Conservation (phyloP, 1,140 invertebrate species). For the Drosophila parvula region DNA sequence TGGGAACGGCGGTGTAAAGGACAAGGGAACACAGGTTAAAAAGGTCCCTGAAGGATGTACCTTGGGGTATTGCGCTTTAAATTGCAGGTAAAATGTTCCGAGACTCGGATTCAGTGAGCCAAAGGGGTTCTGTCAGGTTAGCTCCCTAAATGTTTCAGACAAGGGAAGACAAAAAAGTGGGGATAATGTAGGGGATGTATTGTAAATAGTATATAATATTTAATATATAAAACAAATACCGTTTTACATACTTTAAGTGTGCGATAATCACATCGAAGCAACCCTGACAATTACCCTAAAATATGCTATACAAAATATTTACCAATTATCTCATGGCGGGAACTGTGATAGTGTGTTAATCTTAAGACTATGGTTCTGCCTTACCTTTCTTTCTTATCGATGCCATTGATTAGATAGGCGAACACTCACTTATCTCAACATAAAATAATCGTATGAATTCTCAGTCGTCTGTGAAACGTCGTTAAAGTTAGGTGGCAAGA, state of each 20-base stretch:
- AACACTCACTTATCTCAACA: not conserved
- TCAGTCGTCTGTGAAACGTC: not conserved
- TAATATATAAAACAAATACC: too few relatives aligned
- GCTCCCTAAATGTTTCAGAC: constrained; percentile 1
- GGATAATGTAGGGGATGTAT: not conserved
- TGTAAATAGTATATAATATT: not conserved
- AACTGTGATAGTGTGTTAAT: not conserved
- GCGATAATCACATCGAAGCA: not conserved
- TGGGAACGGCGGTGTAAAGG: constrained; percentile 1
- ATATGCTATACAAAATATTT: not conserved
- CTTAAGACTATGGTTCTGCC: not conserved
- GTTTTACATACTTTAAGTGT: too few relatives aligned
- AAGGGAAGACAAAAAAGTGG: not conserved
- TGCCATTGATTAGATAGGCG: not conserved
- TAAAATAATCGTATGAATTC: not conserved
- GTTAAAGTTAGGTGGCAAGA: not conserved
- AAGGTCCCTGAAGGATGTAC: constrained; percentile 13
- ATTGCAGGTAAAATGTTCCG: constrained; percentile 55
- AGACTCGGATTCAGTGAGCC: not conserved
- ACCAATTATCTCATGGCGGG: not conserved
- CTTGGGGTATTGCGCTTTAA: constrained; percentile 44
- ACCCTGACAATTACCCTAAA: not conserved
- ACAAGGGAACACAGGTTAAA: constrained; percentile 37
- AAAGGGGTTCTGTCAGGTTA: not conserved
- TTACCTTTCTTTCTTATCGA: not conserved